Base-by-base conservation (phyloP, 2,113 vertebrate genomes). In the Barnardius zonarius region DNA sequence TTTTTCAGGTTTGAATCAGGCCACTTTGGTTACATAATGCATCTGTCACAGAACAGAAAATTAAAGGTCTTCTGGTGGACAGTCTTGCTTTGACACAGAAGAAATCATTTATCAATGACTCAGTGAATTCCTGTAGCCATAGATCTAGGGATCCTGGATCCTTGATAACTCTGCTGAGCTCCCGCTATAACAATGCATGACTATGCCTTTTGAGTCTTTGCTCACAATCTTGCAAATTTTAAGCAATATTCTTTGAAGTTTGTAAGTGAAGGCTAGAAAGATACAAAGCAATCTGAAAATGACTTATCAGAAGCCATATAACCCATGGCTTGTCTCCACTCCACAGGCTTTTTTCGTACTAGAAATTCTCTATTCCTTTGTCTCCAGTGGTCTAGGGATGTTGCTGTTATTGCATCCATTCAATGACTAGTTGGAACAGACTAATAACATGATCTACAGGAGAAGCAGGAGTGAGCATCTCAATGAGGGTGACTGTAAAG, bases 261-360 rank as follows among this genome's bases (percentile, higher is more conserved):
- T 35, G 19, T 9, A 77, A 51, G 11, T 41, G 55, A 76, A 86
- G 17, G 67, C 39, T 86, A 59, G 37, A 54, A 83, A 73, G 33
- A 72, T 15, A n/a, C 5, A 75, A 81, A 86, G 4, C 1, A 3
- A 74, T 57, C 17, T 75, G 76, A 62, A 93, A 86, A 81, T 5
- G 67, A 6, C 2, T 85, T 91, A 57, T 57, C 41, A 57, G 49
- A 88, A 95, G 41, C n/a, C 68, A 54, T 55, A 23, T 22, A 74
- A 83, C 28, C 15, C 28, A 41, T 0, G 1, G 14, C 24, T 69
- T 68, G 24, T 64, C 63, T 63, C 20, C 8, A 55, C 17, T 31
- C 20, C 13, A 48, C 9, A 66, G 41, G 11, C 4, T 55, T 75
- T 79, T 66, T 63, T 19, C 0, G 0, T 33, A 14, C n/a, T 41